These are phyloP conservation scores for Lepisosteus osseus DNA, from an alignment of 2,113 vertebrate genomes.

Conservation along the genomic window DNA sequence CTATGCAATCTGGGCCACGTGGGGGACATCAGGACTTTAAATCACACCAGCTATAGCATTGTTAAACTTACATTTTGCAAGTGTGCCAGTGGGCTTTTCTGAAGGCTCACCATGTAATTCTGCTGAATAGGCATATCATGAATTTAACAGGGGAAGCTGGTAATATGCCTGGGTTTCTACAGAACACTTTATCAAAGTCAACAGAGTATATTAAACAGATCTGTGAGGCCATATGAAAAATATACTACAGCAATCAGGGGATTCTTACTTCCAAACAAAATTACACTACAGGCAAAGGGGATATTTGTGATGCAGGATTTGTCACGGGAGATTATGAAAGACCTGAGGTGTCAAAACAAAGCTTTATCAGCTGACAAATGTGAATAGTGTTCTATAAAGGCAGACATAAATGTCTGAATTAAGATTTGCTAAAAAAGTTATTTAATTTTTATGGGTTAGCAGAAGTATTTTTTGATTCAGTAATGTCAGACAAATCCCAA, in stretches of 20 bases:
- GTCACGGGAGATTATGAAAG: slow-evolving; percentile 9
- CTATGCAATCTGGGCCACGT: background rate
- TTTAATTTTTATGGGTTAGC: too few species aligned
- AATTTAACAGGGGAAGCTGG: slow-evolving; percentile 36
- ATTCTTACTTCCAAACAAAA: slow-evolving; percentile 21
- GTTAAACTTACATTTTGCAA: slow-evolving; percentile 17
- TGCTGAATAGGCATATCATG: slow-evolving; percentile 49
- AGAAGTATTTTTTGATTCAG: too few species aligned
- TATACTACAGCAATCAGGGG: slow-evolving; percentile 24
- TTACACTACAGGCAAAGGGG: slow-evolving; percentile 15
- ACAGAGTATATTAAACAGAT: slow-evolving; percentile 35
- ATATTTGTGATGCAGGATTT: slow-evolving; percentile 6
- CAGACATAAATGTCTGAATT: too few species aligned
- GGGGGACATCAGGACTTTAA: slow-evolving; percentile 9
- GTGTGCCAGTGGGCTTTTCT: slow-evolving; percentile 13
- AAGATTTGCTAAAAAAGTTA: too few species aligned
- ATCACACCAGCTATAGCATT: slow-evolving; percentile 1
- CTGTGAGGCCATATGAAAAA: slow-evolving; percentile 29
- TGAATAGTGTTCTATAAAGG: too few species aligned
- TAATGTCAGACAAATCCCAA: too few species aligned
- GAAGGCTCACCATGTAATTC: slow-evolving; percentile 32
- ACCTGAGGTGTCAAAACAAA: background rate
- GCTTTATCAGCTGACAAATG: too few species aligned
- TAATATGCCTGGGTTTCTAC: slow-evolving; percentile 28
- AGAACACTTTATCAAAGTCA: slow-evolving; percentile 48